phyloP scores from a whole-genome alignment of 2,888 invertebrate species.

The Drosophila monieri region DNA sequence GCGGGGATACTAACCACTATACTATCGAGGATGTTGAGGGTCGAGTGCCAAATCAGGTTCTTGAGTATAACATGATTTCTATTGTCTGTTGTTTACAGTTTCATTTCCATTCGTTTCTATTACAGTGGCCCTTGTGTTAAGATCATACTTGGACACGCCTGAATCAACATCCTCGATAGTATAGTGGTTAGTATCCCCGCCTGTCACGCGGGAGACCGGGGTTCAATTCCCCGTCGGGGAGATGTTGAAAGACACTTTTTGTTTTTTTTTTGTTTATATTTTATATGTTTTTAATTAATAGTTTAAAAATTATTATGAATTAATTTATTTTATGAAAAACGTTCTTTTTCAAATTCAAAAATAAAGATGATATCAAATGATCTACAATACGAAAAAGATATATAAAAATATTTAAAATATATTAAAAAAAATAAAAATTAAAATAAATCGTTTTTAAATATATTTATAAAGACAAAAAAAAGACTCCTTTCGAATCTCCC shows the following conservation, averaged over 20 bases:
- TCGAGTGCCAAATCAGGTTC: neutral
- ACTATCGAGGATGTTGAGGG: constrained; percentile 35
- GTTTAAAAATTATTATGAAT: no score
- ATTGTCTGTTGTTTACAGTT: neutral
- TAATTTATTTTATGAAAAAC: no score
- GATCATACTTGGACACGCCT: fast-evolving
- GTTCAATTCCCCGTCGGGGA: neutral
- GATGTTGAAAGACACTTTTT: constrained; percentile 1
- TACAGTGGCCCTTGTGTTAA: neutral
- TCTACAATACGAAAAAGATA: no score
- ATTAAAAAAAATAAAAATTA: no score
- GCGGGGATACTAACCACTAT: constrained; percentile 48
- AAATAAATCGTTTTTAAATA: neutral
- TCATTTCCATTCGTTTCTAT: neutral
- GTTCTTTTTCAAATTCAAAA: no score
- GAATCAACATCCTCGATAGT: constrained; percentile 34
- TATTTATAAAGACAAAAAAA: neutral
- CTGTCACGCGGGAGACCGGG: no score
- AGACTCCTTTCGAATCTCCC: constrained; percentile 14
- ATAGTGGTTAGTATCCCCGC: constrained; percentile 22
- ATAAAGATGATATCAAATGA: no score
- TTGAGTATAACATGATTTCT: neutral
- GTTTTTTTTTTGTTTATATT: no score
- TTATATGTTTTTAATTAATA: no score
- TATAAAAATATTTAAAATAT: no score